Evolutionary conservation across 2,113 vertebrate genomes (phyloP).

Genomic region (Fulmarus glacialis): DNA sequence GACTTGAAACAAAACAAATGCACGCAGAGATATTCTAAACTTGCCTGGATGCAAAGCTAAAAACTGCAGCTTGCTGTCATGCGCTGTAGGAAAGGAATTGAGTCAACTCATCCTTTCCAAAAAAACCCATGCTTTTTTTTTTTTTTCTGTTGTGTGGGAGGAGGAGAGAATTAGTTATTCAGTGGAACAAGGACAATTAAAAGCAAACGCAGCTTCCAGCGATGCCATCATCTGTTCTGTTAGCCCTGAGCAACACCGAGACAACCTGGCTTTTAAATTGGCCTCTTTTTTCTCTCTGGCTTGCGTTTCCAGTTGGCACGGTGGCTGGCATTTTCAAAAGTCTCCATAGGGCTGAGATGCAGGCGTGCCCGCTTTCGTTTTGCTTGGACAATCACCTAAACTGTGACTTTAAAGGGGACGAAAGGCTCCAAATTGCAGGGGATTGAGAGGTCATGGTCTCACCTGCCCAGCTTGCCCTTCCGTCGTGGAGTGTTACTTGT

Average conservation of each 20-base stretch:
- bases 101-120: slow-evolving; percentile 50
- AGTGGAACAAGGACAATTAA: slow-evolving; percentile 49
- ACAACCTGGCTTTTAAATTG: background rate
- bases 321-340: background rate
- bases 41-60: slow-evolving; percentile 60
- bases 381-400: background rate
- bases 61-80: slow-evolving; percentile 54
- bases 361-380: accelerated
- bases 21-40: background rate
- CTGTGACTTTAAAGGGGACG: background rate
- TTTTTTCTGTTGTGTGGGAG: slow-evolving; percentile 5
- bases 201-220: slow-evolving; percentile 33
- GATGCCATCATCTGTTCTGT: slow-evolving; percentile 13
- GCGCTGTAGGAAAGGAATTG: slow-evolving; percentile 16
- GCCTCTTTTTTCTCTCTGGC: background rate
- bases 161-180: slow-evolving; percentile 56
- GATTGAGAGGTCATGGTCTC: background rate
- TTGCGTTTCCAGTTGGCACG: background rate
- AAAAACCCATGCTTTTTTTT: background rate
- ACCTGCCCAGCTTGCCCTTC: background rate
- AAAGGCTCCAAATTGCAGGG: background rate
- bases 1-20: slow-evolving; percentile 26
- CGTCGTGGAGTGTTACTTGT: background rate
- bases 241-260: background rate
- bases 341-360: accelerated